These are phyloP conservation scores for Syritta pipiens DNA, from an alignment of 2,888 invertebrate genomes.

Conservation along the genomic window DNA sequence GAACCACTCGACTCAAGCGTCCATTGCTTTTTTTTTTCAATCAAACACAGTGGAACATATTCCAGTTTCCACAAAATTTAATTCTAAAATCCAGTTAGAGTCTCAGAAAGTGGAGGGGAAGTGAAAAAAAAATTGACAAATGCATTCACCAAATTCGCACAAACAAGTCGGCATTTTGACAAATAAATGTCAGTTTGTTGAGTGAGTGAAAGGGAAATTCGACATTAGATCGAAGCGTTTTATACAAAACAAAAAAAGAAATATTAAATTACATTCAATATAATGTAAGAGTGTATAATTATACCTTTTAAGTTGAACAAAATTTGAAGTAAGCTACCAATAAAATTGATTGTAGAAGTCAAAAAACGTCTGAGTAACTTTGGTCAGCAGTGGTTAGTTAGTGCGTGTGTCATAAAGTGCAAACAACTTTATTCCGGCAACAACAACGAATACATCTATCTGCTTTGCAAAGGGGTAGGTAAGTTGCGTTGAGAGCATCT, in stretches of 20 bases:
- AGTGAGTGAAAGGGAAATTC: too few relatives aligned
- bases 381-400: background rate
- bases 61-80: too few relatives aligned
- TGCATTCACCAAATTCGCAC: too few relatives aligned
- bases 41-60: too few relatives aligned
- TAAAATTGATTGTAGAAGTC: background rate
- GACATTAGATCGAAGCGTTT: background rate
- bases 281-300: background rate
- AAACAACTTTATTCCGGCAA: constrained; percentile 10
- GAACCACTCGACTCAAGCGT: too few relatives aligned
- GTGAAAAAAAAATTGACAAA: background rate
- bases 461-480: constrained; percentile 38
- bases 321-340: background rate
- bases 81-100: background rate
- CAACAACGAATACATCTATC: constrained; percentile 11
- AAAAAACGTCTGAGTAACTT: background rate
- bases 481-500: too few relatives aligned
- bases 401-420: constrained; percentile 6
- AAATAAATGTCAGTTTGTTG: constrained; percentile 32
- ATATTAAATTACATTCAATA: background rate
- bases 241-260: background rate
- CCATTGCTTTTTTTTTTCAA: too few relatives aligned
- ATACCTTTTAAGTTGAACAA: background rate
- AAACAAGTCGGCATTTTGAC: constrained; percentile 47
- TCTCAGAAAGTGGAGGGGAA: background rate